These are phyloP conservation scores for Tenthredo livida DNA, from an alignment of 2,888 invertebrate genomes.

Conservation along the genomic window DNA sequence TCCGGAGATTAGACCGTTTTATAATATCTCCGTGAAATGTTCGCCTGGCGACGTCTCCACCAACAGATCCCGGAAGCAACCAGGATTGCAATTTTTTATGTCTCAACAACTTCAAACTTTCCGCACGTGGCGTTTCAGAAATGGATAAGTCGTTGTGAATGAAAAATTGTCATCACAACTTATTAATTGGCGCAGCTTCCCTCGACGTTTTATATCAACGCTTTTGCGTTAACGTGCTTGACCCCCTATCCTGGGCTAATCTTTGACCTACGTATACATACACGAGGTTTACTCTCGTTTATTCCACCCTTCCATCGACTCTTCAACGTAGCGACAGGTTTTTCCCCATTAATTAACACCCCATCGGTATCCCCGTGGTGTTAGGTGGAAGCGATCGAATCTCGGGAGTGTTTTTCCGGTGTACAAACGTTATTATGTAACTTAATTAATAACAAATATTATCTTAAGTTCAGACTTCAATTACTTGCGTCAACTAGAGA, in stretches of 20 bases:
- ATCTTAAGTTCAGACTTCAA: constrained; percentile 20
- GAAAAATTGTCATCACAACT: neutral
- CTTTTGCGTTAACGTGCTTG: neutral
- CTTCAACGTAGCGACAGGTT: neutral
- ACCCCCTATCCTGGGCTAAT: neutral
- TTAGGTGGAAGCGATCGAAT: neutral
- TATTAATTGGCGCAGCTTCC: constrained; percentile 17
- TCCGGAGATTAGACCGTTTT: constrained; percentile 46
- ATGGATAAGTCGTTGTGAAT: neutral
- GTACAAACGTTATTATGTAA: constrained; percentile 9
- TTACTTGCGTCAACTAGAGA: neutral
- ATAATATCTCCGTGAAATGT: neutral
- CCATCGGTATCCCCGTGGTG: neutral
- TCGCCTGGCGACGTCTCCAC: neutral
- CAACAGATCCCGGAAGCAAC: constrained; percentile 7
- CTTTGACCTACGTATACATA: neutral
- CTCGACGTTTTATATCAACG: neutral
- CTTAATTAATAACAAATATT: constrained; percentile 42
- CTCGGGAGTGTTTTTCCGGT: neutral
- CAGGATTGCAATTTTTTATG: constrained; percentile 26
- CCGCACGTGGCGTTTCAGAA: neutral
- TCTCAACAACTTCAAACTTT: neutral
- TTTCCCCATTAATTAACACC: neutral
- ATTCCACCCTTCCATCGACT: neutral
- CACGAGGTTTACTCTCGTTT: neutral